Conservation (phyloP, 2,113 vertebrate species). For the Upupa epops region DNA sequence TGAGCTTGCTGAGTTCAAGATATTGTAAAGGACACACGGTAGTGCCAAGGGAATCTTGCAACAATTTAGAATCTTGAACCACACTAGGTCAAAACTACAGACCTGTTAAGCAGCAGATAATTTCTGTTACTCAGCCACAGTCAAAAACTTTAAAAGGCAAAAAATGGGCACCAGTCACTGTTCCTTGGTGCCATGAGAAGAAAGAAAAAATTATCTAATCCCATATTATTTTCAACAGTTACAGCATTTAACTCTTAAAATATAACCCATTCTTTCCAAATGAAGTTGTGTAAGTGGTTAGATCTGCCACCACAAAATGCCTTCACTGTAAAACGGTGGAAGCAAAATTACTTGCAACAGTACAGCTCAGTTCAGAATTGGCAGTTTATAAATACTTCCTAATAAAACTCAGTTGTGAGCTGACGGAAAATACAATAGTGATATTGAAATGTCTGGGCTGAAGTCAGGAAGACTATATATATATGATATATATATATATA, state of each 20-base stretch:
- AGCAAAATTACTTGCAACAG: neutral
- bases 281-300: neutral
- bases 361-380: neutral
- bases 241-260: neutral
- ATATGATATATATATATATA: too few relatives aligned
- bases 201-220: neutral
- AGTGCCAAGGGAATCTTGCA: neutral
- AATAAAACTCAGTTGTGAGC: neutral
- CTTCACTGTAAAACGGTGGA: neutral
- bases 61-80: neutral
- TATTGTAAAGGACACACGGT: neutral
- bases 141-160: neutral
- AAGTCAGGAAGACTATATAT: neutral
- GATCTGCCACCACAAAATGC: neutral
- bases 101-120: neutral
- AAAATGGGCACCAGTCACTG: neutral
- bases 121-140: neutral
- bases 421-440: neutral
- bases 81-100: neutral
- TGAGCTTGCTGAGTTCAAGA: neutral
- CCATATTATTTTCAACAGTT: neutral
- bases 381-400: neutral
- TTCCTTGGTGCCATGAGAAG: neutral
- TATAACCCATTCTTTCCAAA: rapidly evolving
- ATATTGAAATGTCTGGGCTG: neutral